Percentiles rank a stretch among this genome's conserved stretches.
Conservation (phyloP, 2,113 vertebrate genomes). For the Alexandromys fortis region DNA sequence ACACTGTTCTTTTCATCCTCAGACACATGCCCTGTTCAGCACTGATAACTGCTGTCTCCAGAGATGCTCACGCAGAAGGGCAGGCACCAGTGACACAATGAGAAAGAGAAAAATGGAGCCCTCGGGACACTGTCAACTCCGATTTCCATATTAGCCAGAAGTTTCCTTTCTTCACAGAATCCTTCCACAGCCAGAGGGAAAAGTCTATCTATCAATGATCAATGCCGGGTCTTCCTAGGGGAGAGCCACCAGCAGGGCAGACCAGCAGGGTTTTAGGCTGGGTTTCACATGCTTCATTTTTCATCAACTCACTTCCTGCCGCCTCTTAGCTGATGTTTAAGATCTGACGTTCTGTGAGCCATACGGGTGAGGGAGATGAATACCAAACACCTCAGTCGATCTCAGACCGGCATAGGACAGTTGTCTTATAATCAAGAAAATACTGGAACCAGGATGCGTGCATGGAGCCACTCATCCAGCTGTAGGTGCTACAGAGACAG, state of each 20-base stretch:
- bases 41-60: slow-evolving; percentile 29
- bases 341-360: background rate
- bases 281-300: background rate
- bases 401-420: background rate
- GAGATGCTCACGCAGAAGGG: slow-evolving; percentile 39
- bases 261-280: background rate
- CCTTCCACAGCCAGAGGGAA: background rate
- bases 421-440: background rate
- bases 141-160: background rate
- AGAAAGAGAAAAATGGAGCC: slow-evolving; percentile 6
- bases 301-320: background rate
- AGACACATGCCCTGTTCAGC: background rate
- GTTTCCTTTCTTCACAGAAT: background rate
- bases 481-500: background rate
- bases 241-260: background rate
- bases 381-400: background rate
- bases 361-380: background rate
- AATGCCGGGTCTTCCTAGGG: background rate
- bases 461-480: no score
- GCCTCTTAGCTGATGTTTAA: background rate
- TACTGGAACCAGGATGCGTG: background rate
- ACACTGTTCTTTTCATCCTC: background rate
- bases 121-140: slow-evolving; percentile 38
- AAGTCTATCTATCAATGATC: background rate
- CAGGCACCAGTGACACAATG: background rate